Evolutionary conservation across 2,888 invertebrate species (phyloP).

Genomic region (Therioaphis trifolii): DNA sequence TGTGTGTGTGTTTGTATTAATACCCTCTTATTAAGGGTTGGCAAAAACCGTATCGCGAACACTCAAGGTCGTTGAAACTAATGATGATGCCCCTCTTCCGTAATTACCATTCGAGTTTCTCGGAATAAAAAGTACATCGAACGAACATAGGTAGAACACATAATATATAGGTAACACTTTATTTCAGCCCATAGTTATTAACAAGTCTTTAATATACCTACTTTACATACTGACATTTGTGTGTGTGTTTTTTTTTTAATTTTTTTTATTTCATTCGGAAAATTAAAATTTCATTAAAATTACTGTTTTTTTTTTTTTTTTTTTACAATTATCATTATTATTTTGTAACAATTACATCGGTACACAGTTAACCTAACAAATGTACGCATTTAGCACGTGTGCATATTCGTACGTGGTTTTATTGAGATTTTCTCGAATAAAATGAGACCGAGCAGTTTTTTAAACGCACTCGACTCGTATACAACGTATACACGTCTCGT

Average conservation of each 20-base stretch:
- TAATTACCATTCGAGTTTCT: conserved; percentile 19
- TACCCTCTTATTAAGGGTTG: background rate
- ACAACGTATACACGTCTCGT: too few relatives aligned
- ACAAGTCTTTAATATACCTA: background rate
- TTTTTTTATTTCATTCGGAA: background rate
- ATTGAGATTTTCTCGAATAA: too few relatives aligned
- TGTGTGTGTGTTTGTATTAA: background rate
- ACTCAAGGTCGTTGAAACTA: conserved; percentile 11
- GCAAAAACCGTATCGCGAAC: background rate
- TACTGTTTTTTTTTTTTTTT: background rate
- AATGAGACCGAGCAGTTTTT: too few relatives aligned
- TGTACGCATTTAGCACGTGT: background rate
- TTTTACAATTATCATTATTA: too few relatives aligned
- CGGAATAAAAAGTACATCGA: background rate
- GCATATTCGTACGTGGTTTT: too few relatives aligned
- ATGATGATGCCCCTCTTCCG: conserved; percentile 1
- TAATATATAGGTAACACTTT: background rate
- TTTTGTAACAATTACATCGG: background rate
- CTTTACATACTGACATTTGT: background rate
- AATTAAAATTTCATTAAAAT: too few relatives aligned
- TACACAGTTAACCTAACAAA: background rate
- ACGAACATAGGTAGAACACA: background rate
- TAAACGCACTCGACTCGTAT: too few relatives aligned
- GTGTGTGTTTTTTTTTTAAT: background rate
- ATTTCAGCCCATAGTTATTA: background rate